Evolutionary conservation across 2,888 invertebrate genomes (phyloP), one percentile per base, ranked within the genome.

Genomic region (Sicus ferrugineus): DNA sequence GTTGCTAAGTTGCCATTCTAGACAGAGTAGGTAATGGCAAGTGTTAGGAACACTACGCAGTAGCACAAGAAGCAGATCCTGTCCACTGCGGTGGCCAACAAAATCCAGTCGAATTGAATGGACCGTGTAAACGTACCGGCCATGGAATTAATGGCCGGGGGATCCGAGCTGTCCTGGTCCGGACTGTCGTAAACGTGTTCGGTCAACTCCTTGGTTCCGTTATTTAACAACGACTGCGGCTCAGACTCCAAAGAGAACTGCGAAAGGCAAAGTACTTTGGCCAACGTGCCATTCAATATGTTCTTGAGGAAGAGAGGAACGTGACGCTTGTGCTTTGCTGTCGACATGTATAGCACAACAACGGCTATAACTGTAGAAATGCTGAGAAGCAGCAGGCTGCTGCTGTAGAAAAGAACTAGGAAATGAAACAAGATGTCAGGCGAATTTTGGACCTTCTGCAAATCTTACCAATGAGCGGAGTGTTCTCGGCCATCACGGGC

Each of bases 41-140:
- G 68, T 28, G 88, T 83, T 14, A 86, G 78, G 76, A 89, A 90
- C 30, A 88, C 78, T 34, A 89, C 75, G 59, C 87, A 86, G 76
- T 90, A 91, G 63, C 87, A 76, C 52, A 89, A 71, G 76, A 91
- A 90, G 4, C 87, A 86, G 61, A 90, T 79, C 65, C 90, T 87
- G 82, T 91, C 90, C 67, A 91, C 86, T 9, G 89, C 89, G 2
- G 88, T 88, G 31, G 90, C 90, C 58, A 90, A 78, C 16, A 90
- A 80, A n/a, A 89, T 82, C 90, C 90, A 91, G 77, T 91, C 90
- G 42, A 88, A 86, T 75, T 89, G 89, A 0, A 87, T 74, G 2
- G 81, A 82, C 28, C 80, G 79, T 30, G 74, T 72, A 28, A 80
- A 73, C 5, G 73, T 64, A 16, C 78, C 70, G 3, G 77, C 76